These are phyloP conservation scores for Neomorphus geoffroyi DNA, from an alignment of 2,797 vertebrate species.

Conservation along the genomic window DNA sequence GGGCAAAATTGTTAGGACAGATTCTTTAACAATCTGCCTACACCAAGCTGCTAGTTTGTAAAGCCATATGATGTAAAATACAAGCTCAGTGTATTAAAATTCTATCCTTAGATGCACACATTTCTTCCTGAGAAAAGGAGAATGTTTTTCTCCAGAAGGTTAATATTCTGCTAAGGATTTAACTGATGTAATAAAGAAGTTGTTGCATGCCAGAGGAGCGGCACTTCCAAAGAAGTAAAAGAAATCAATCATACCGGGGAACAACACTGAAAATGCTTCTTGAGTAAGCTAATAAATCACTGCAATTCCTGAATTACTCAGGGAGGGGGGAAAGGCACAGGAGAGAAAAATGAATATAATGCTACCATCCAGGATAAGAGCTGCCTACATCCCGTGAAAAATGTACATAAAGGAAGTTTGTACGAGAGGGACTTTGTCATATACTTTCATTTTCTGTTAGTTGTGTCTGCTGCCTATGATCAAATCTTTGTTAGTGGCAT, in stretches of 20 bases:
- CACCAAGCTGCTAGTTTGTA: not conserved
- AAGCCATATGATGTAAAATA: not conserved
- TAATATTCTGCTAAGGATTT: not conserved
- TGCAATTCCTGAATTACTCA: not conserved
- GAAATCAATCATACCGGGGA: not conserved
- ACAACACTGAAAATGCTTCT: not conserved
- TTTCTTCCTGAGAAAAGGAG: not conserved
- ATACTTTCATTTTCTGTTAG: not conserved
- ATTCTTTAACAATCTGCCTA: not conserved
- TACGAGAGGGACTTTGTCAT: not conserved
- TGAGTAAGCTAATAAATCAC: not conserved
- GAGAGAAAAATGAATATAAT: not conserved
- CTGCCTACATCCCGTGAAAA: not conserved
- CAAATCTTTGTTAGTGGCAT: not conserved
- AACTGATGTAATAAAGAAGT: not conserved
- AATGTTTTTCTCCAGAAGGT: not conserved
- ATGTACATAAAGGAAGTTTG: not conserved
- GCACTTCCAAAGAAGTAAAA: not conserved
- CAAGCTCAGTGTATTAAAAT: not conserved
- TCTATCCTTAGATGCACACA: not conserved
- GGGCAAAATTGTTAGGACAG: not conserved
- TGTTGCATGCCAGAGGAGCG: not conserved
- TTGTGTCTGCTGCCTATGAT: not conserved
- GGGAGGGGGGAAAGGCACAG: rapidly evolving
- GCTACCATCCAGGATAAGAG: not conserved